Percentiles rank a stretch among this genome's conserved stretches.
phyloP scores from a whole-genome alignment of 2,113 vertebrate species.

The Spermophilus dauricus region DNA sequence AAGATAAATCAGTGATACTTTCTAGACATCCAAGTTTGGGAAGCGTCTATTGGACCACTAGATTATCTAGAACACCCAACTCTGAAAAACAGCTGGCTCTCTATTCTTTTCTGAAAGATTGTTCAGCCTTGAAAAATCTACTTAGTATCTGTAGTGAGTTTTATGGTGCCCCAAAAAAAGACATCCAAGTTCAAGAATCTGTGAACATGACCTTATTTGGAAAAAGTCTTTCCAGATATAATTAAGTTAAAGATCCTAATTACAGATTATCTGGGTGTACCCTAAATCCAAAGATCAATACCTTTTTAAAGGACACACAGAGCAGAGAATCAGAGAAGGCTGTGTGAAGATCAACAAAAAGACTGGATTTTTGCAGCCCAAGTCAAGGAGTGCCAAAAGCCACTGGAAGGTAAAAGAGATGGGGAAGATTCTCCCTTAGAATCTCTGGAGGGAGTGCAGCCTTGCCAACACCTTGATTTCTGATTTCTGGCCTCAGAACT shows the following conservation, averaged over 20 bases:
- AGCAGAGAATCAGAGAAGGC: neutral
- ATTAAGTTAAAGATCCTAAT: constrained; percentile 5
- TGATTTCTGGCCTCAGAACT: neutral
- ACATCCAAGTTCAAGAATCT: neutral
- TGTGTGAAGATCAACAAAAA: neutral
- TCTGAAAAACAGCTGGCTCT: neutral
- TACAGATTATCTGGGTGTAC: neutral
- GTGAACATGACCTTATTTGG: neutral
- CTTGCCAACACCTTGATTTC: neutral
- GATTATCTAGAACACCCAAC: neutral
- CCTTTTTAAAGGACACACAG: neutral
- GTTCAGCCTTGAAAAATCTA: neutral
- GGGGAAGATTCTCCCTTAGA: neutral
- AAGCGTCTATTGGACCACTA: neutral
- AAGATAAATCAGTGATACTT: neutral
- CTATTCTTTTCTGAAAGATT: neutral
- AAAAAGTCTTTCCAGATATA: neutral
- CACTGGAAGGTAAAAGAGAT: neutral
- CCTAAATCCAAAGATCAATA: neutral
- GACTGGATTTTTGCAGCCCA: neutral
- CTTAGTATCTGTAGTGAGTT: neutral
- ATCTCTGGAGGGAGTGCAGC: neutral
- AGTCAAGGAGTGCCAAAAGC: neutral
- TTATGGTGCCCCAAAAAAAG: neutral
- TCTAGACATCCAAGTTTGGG: neutral